These are phyloP conservation scores for Ctenochaetus hawaiiensis DNA, from an alignment of 2,797 vertebrate species.

Conservation along the genomic window DNA sequence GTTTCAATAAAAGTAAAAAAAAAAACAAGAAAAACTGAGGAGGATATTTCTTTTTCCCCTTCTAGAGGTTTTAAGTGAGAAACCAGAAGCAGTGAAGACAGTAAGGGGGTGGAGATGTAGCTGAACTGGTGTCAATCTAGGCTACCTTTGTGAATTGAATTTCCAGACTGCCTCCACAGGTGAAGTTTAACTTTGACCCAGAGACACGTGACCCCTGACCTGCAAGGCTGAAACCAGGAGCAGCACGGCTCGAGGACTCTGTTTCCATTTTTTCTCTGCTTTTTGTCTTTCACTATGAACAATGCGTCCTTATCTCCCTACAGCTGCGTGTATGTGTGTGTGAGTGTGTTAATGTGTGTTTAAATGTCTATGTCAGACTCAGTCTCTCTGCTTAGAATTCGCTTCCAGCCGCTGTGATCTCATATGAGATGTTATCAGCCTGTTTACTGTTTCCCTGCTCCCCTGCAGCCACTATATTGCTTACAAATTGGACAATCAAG, in stretches of 20 bases:
- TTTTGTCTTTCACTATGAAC: constrained; percentile 29
- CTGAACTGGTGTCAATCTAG: constrained; percentile 35
- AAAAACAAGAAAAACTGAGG: not conserved
- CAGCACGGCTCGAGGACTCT: constrained; percentile 36
- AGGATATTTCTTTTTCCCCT: not conserved
- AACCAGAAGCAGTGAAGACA: constrained; percentile 52
- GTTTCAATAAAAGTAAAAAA: constrained; percentile 6
- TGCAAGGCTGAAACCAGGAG: constrained; percentile 10
- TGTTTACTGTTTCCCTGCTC: constrained; percentile 65
- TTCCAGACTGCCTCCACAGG: constrained; percentile 61
- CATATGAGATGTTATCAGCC: constrained; percentile 66
- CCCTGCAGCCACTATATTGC: constrained; percentile 46
- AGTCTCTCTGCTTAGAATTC: constrained; percentile 9
- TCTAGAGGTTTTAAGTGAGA: constrained; percentile 48
- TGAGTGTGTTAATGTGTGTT: constrained; percentile 9
- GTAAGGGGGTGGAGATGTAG: constrained; percentile 1
- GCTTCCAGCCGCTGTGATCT: constrained; percentile 52
- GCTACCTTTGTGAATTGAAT: constrained; percentile 40
- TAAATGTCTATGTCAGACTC: not conserved
- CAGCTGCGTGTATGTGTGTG: constrained; percentile 6
- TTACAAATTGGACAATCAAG: constrained; percentile 73
- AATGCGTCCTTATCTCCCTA: constrained; percentile 42
- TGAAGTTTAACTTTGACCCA: constrained; percentile 56
- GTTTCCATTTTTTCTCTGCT: constrained; percentile 52
- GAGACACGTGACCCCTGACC: constrained; percentile 50